Evolutionary conservation across 2,113 vertebrate species (phyloP), one percentile per base, ranked within the genome.

Genomic region (Dendropsophus ebraccatus): DNA sequence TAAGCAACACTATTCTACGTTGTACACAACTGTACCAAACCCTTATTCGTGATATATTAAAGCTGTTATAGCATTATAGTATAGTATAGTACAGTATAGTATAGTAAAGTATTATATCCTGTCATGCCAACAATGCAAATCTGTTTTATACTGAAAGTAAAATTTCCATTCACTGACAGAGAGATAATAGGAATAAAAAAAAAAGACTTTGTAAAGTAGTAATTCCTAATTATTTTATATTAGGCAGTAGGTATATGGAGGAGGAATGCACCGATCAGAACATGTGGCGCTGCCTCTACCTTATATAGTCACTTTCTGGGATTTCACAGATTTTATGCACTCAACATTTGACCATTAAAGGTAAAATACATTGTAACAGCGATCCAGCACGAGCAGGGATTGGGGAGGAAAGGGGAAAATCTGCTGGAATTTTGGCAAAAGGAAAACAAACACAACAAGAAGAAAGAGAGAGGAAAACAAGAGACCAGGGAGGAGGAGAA

Each of bases 321-420:
- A 52, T 70, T 70, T 83, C 49, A 72, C 30, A n/a, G 28, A 70
- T 69, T 69, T 82, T 21, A 14, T 5, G 4, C 54, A 60, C 25
- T 13, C 58, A 54, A 30, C n/a, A 82, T 72, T 73, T 56, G 67
- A 83, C 67, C 81, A 73, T 73, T 56, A 83, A 83, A 83, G 81
- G 81, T 56, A 56, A 83, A 32, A 70, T 62, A 62, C 13, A 35
- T 65, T 65, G 9, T 65, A 82, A 16, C 14, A 32, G 37, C 9
- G 5, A 82, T 28, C 7, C 21, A 13, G 35, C 52, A 37, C 54
- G 25, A 80, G 4, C 75, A 32, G 78, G 70, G 47, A 25, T 74
- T n/a, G 41, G 60, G n/a, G 50, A 60, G 45, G 50, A 37, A 67
- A 2, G 60, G 60, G 37, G 17, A 81, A 65, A 49, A 47, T 78